Conservation (phyloP, 2,888 invertebrate genomes). For the Ophonus ardosiacus region DNA sequence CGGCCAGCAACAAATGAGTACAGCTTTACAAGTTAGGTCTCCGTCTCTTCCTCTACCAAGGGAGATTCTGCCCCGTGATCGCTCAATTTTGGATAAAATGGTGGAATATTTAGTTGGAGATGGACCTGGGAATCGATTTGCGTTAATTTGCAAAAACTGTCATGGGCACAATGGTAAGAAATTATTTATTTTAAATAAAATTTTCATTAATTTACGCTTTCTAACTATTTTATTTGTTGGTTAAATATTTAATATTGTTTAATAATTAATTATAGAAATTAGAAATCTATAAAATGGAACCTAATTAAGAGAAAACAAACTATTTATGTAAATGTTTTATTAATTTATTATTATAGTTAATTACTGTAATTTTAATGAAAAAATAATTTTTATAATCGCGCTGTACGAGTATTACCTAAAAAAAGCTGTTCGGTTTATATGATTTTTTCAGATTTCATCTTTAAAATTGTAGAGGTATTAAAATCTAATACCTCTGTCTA, state of each 20-base stretch:
- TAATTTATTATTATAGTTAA: neutral
- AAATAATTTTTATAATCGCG: too few relatives aligned
- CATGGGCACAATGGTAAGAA: conserved; percentile 92
- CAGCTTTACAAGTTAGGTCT: conserved; percentile 33
- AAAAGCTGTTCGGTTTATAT: too few relatives aligned
- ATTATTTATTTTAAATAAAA: neutral
- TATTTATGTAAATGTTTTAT: neutral
- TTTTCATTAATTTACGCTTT: conserved; percentile 28
- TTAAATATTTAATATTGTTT: neutral
- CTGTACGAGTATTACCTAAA: too few relatives aligned
- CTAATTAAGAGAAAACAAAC: neutral
- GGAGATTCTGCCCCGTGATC: conserved; percentile 85
- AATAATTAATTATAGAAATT: conserved; percentile 6
- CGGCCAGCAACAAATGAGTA: neutral
- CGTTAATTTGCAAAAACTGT: conserved; percentile 95
- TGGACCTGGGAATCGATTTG: conserved; percentile 95
- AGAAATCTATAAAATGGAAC: neutral
- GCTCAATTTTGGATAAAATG: conserved; percentile 90
- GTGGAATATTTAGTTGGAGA: conserved; percentile 97
- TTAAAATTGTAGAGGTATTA: too few relatives aligned
- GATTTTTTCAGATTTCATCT: too few relatives aligned
- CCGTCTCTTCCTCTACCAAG: conserved; percentile 81
- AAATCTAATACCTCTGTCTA: too few relatives aligned
- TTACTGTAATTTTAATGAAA: too few relatives aligned
- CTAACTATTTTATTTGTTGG: neutral